Evolutionary conservation across 2,113 vertebrate genomes (phyloP), one percentile per base, ranked within the genome.

Genomic region (Sminthopsis crassicaudata): DNA sequence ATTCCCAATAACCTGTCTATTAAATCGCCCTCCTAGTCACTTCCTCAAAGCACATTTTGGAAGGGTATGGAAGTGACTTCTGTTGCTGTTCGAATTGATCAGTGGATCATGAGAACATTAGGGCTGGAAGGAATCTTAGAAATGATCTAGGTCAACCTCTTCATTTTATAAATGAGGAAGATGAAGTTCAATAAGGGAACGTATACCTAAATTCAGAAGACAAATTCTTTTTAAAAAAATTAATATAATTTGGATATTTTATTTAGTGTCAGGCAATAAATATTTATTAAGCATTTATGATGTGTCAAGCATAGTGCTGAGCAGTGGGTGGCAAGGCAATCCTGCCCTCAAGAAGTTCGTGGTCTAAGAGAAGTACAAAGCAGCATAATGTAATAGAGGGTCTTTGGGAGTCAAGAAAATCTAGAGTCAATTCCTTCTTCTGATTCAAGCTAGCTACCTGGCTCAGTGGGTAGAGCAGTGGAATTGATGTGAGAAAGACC

Each of bases 161-260:
- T 23, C 36, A 84, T 42, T 84, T 84, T 84, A 9, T 42, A 84
- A 84, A n/a, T n/a, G 36, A n/a, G 36, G 36, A 76, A 76, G n/a
- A 0, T 76, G 36, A 42, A 7, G 36, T 42, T 76, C 36, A n/a
- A 8, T 6, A 76, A 76, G 67, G 16, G 36, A 76, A 42, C 1
- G 0, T n/a, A 5, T n/a, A n/a, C 12, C 19, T 84, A 84, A 84
- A 84, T 84, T 42, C 67, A 84, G 67, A 84, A 19, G 67, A 1
- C 7, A 8, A 42, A 84, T 84, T 76, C 14, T 76, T 84, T 84
- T 84, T 42, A 16, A 84, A 16, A 84, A 42, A 23, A 16, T 84
- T 42, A n/a, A 42, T 42, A 84, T n/a, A n/a, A 42, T 84, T 84
- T 84, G n/a, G 7, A 12, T 91, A 94, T 96, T 91, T 91, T 22